phyloP scores from a whole-genome alignment of 2,797 vertebrate species.

The Sebastes oblongus region DNA sequence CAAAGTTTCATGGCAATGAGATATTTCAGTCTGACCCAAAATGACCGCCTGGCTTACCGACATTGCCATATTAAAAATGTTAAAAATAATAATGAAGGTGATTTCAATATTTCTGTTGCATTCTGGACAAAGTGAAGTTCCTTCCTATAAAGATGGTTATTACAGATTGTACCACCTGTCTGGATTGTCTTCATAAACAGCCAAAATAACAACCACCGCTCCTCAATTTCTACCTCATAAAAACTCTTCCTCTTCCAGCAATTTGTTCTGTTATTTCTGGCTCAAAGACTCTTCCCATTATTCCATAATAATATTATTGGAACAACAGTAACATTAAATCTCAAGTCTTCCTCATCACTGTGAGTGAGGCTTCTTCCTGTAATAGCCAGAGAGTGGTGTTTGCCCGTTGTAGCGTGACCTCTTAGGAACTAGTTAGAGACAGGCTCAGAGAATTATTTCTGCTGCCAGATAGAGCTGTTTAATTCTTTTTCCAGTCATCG shows the following conservation, averaged over 20 bases:
- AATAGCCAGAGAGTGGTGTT: constrained; percentile 19
- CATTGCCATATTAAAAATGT: not conserved
- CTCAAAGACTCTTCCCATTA: constrained; percentile 1
- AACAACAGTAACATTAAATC: not conserved
- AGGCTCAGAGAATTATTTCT: constrained; percentile 29
- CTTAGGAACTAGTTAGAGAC: constrained; percentile 32
- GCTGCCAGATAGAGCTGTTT: constrained; percentile 36
- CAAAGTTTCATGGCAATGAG: not conserved
- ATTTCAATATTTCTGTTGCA: not conserved
- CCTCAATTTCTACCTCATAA: not conserved
- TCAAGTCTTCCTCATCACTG: constrained; percentile 9
- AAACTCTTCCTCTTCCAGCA: not conserved
- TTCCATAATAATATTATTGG: not conserved
- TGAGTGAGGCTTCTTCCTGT: constrained; percentile 7
- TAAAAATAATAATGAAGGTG: not conserved
- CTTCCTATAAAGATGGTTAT: not conserved
- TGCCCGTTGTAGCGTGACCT: constrained; percentile 25
- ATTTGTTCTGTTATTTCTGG: not conserved
- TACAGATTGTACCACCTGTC: not conserved
- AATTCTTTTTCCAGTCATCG: constrained; percentile 51
- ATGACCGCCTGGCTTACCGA: not conserved
- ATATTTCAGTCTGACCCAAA: not conserved
- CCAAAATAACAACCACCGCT: not conserved
- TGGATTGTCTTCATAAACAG: not conserved
- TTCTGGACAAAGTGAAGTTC: not conserved